Base-by-base conservation (phyloP, 2,797 vertebrate genomes). In the Podargus strigoides region DNA sequence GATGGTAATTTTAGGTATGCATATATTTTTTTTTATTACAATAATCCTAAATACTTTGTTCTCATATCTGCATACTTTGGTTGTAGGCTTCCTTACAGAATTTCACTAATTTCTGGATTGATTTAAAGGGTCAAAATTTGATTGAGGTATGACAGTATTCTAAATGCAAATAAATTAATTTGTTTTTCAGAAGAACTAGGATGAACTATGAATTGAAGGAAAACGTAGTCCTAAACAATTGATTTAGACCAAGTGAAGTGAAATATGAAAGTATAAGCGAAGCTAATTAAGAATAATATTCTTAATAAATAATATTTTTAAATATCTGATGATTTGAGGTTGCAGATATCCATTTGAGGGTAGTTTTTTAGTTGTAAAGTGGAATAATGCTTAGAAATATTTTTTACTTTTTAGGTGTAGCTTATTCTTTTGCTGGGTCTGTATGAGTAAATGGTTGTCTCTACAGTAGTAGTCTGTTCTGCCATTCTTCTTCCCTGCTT, bases 1-100 rank as follows among this genome's bases (percentile, higher is more conserved):
- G 36, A 74, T 42, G 20, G 32, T 63, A 63, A 76, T 74, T 90
- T 95, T 88, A 97, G 98, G 98, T 98, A 98, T 90, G 97, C 42
- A 67, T 95, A 20, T 94, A 1, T 32, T 86, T 87, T 2, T 32
- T 91, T 47, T 69, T n/a, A 49, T 53, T 77, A 36, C 42, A 74
- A 2, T 73, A 78, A 69, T 90, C 32, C 32, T 47, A 30, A 75
- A 6, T 90, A 18, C 10, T 78, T 92, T 30, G 20, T 59, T 84
- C 34, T 87, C 7, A 1, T 46, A 10, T 49, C 13, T 6, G 1
- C 60, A 24, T 82, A 27, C 10, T 76, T 90, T 32, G 34, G 9
- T 52, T 72, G 14, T 52, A 74, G 63, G 27, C 44, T 85, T 85
- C 37, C 24, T 55, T 56, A 64, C 36, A 42, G 32, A 87, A 44